Base-by-base conservation (phyloP, 92 coral and sea anemone genomes). In the Paramuricea clavata region DNA sequence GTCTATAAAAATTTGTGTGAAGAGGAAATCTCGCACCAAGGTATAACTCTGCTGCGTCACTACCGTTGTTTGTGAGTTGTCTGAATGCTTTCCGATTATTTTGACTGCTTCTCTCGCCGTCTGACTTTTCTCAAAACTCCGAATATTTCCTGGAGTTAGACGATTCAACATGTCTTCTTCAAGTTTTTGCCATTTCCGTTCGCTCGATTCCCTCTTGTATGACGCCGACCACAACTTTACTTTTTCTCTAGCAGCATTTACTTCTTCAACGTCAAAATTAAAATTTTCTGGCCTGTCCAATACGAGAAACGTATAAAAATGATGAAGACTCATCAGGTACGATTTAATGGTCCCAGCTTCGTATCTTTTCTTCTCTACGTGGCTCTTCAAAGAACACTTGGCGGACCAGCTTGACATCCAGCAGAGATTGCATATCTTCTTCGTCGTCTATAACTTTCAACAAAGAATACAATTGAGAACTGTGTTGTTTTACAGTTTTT, bases 301-400 rank as follows among this genome's bases (percentile, higher is more conserved):
- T 25, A 57, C 9, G 6, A 41, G 41, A 82, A 39, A 21, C 44
- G 60, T 32, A 50, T 90, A 90, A 81, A 86, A 90, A 49, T 90
- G 90, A 4, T 77, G 88, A 49, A 90, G 79, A 47, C 90, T 90
- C 69, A 68, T 90, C 49, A 90, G 83, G 81, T 90, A 90, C 16
- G 93, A 90, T 56, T 90, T 81, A 8, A 82, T 86, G 6, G 93
- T 90, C 57, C 88, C 85, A 25, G 89, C 89, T 80, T 78, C 56
- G 30, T 83, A 90, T 23, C n/a, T 57, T 68, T 71, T 39, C 26
- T 85, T 78, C 39, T 85, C 83, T 42, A 67, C 64, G 32, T 60
- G 31, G 15, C 34, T 77, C 19, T 85, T 86, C n/a, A 16, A 89
- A 16, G 41, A 89, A 89, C 6, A 54, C 85, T 19, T 89, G 85